Conservation (phyloP, 1,140 invertebrate genomes). For the Dreissena rostriformis region DNA sequence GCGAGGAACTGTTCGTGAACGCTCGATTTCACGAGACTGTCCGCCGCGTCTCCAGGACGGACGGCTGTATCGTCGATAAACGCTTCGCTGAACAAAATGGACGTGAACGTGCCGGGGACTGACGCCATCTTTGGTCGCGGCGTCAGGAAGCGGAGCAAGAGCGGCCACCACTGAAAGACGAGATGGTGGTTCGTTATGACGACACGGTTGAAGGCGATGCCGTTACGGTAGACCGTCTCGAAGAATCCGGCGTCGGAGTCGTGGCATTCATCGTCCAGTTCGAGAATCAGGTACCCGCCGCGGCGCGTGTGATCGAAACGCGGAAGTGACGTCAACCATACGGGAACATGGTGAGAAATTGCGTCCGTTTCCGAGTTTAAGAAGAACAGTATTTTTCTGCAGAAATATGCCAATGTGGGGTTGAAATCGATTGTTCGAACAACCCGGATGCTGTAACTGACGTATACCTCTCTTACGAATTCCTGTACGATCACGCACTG, state of each 20-base stretch:
- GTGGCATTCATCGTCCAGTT: background rate
- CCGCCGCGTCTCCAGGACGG: background rate
- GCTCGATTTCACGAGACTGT: background rate
- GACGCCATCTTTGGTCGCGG: background rate
- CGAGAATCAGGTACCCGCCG: background rate
- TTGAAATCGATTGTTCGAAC: background rate
- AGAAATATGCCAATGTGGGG: background rate
- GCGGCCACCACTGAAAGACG: background rate
- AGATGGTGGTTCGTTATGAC: background rate
- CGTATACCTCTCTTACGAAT: background rate
- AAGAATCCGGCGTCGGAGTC: background rate
- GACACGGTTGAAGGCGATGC: background rate
- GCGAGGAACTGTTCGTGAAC: background rate
- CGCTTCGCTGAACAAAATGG: background rate
- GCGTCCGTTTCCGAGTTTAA: background rate
- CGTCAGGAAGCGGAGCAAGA: background rate
- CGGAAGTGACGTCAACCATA: constrained; percentile 2
- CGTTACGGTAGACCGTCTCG: background rate
- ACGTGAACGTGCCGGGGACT: background rate
- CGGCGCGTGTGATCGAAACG: background rate
- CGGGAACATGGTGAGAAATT: background rate
- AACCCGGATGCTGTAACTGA: background rate
- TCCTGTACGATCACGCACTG: background rate
- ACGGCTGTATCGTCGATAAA: background rate
- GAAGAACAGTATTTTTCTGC: background rate